These are phyloP conservation scores for Calyptomena viridis DNA, from an alignment of 2,113 vertebrate genomes.

Conservation along the genomic window DNA sequence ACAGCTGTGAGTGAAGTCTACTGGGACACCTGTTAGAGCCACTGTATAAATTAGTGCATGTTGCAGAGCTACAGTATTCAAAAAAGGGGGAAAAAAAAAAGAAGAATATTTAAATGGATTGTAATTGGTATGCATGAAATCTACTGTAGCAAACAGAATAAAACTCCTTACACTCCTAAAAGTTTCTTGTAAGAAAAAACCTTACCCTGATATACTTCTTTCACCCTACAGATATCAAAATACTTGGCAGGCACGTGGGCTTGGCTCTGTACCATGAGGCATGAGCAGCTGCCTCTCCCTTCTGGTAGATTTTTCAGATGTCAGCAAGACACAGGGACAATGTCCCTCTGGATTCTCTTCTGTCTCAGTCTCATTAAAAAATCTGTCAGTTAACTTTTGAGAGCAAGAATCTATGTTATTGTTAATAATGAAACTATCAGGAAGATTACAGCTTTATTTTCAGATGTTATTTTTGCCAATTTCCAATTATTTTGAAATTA, in stretches of 20 bases:
- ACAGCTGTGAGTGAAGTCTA: conserved; percentile 52
- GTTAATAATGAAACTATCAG: conserved; percentile 11
- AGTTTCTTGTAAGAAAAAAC: background rate
- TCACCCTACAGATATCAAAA: background rate
- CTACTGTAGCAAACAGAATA: conserved; percentile 9
- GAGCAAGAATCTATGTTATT: background rate
- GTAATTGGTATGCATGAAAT: conserved; percentile 37
- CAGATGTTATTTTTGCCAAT: background rate
- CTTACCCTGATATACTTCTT: background rate
- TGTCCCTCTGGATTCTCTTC: background rate
- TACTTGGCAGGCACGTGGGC: conserved; percentile 21
- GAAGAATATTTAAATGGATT: conserved; percentile 26
- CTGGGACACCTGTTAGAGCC: conserved; percentile 56
- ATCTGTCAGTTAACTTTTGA: conserved; percentile 4
- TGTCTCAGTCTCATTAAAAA: conserved; percentile 19
- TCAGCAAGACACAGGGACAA: conserved; percentile 12
- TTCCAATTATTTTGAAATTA: background rate
- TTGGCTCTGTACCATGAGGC: background rate
- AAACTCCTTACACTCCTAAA: background rate
- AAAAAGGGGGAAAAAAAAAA: background rate
- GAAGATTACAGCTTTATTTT: conserved; percentile 43
- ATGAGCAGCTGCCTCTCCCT: conserved; percentile 41
- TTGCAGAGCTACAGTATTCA: background rate
- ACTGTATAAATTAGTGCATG: conserved; percentile 34
- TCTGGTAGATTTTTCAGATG: conserved; percentile 47